Conservation (phyloP, 2,797 vertebrate genomes). For the Sebastes goodei region DNA sequence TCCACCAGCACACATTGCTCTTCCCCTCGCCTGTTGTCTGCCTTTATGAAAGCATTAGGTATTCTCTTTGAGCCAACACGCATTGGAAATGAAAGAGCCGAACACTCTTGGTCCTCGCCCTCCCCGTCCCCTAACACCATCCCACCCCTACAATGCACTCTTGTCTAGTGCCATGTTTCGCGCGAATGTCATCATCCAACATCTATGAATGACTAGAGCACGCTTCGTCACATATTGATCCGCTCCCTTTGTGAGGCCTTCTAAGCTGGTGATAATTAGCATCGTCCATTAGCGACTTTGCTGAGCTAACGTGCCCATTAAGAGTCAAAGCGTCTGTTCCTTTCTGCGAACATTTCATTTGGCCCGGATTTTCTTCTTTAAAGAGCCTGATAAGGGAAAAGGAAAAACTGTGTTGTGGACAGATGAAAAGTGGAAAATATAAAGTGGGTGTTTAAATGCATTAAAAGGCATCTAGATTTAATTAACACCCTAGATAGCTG, state of each 20-base stretch:
- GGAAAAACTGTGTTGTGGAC: slow-evolving; percentile 74
- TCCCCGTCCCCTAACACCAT: slow-evolving; percentile 58
- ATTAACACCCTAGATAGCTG: slow-evolving; percentile 81
- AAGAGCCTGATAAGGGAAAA: slow-evolving; percentile 80
- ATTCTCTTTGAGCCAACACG: slow-evolving; percentile 71
- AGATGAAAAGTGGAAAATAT: slow-evolving; percentile 78
- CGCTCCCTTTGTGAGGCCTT: slow-evolving; percentile 80
- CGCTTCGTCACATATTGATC: slow-evolving; percentile 81
- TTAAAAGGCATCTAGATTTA: slow-evolving; percentile 84
- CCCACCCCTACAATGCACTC: slow-evolving; percentile 66
- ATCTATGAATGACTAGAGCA: slow-evolving; percentile 74
- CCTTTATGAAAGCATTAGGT: slow-evolving; percentile 76
- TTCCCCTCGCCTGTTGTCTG: slow-evolving; percentile 59
- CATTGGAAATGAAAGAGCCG: slow-evolving; percentile 75
- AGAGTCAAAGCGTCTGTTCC: slow-evolving; percentile 81
- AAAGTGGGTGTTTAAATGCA: slow-evolving; percentile 86
- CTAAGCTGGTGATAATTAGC: slow-evolving; percentile 85
- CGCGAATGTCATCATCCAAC: slow-evolving; percentile 79
- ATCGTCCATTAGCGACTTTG: slow-evolving; percentile 86
- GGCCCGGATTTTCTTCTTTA: slow-evolving; percentile 79
- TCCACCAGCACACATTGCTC: slow-evolving; percentile 54
- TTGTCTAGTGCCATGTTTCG: slow-evolving; percentile 70
- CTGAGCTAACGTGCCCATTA: slow-evolving; percentile 84
- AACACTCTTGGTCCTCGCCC: slow-evolving; percentile 65
- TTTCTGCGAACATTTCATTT: slow-evolving; percentile 81